Base-by-base conservation (phyloP, 2,888 invertebrate genomes). In the Ceraclea dissimilis region DNA sequence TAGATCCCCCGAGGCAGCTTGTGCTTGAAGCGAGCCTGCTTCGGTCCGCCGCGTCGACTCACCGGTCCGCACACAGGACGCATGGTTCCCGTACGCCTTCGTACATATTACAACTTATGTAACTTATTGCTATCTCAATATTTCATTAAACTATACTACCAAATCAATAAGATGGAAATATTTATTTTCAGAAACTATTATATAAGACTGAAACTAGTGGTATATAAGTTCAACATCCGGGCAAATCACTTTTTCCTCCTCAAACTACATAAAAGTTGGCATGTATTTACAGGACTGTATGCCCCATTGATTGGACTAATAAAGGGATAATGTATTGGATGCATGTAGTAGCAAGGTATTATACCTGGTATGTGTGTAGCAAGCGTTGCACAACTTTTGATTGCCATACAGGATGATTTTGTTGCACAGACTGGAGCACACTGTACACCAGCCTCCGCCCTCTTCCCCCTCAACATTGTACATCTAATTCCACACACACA, bases 1-100 rank as follows among this genome's bases (percentile, higher is more conserved):
- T 93, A 92, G 88, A 97, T 94, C 75, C 96, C 96, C 68, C 90
- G 88, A 61, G 96, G 96, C 67, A 96, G 90, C 72, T 91, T 90
- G 70, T 93, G 87, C 76, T 85, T 85, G 76, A 84, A 83, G 65
- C 73, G 73, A 69, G 72, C 75, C 68, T 73, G 74, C 69, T 77
- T 77, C 26, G 70, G 67, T 63, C 79, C 80, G 70, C 80, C 77
- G 64, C 81, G 75, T 65, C 82, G 76, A 64, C 78, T 72, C 8
- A 65, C 66, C 61, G 83, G 87, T 65, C 89, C 89, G 70, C 87
- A 85, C 68, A 88, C 85, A 67, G 90, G 90, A 68, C 90, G 80
- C 77, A 86, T 82, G 69, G 81, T 80, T 67, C 90, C 90, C 69
- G 88, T 90, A 68, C 87, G 87, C 82, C 90, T 90, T 49, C 19